Evolutionary conservation across 2,113 vertebrate species (phyloP).

Genomic region (Cathartes aura): DNA sequence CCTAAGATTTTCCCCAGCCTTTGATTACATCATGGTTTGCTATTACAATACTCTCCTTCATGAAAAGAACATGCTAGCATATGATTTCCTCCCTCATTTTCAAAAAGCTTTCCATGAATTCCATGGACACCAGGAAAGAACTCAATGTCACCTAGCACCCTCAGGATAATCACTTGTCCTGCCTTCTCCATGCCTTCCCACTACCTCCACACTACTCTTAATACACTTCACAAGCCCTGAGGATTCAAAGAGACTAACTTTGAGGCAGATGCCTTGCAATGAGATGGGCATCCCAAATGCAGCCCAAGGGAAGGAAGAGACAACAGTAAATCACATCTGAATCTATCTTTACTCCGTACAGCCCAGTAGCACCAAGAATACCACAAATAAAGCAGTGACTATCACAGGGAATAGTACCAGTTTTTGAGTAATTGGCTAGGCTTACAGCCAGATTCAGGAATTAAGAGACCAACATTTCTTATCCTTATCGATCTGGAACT

Average conservation of each 20-base stretch:
- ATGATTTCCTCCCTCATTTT: neutral
- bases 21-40: neutral
- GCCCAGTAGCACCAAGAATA: neutral
- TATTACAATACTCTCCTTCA: neutral
- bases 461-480: neutral
- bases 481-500: neutral
- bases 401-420: neutral
- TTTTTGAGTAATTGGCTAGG: neutral
- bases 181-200: neutral
- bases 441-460: neutral
- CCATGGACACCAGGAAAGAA: neutral
- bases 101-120: neutral
- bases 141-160: neutral
- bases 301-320: neutral
- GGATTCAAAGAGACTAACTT: no score
- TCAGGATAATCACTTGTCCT: neutral
- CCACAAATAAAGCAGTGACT: neutral
- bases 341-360: neutral
- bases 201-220: neutral
- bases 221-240: neutral
- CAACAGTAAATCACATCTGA: neutral
- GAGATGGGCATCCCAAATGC: neutral
- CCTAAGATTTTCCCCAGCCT: neutral
- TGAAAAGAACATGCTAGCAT: neutral
- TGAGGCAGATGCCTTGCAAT: neutral